A percentile compares a stretch with the other conserved stretches of the same genome.
Conservation (phyloP, 2,113 vertebrate genomes). For the Casuarius casuarius region DNA sequence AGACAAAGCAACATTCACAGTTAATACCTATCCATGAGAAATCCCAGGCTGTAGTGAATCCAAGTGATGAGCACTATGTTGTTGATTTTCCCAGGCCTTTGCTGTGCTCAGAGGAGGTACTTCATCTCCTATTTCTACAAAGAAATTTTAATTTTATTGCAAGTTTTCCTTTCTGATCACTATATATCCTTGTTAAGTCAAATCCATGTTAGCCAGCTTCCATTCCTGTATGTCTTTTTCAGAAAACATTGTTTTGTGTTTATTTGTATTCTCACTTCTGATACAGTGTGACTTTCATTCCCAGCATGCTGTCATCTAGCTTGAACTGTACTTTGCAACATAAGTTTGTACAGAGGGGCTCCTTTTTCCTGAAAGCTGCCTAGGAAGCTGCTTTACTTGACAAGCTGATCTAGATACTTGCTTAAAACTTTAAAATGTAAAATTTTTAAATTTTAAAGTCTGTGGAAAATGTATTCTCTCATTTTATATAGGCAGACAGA, state of each 20-base stretch:
- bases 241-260: not conserved
- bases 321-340: not conserved
- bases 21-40: not conserved
- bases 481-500: too few species aligned
- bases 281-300: not conserved
- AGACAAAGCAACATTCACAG: not conserved
- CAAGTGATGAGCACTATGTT: not conserved
- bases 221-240: not conserved
- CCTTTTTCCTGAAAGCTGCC: not conserved
- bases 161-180: not conserved
- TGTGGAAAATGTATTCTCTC: too few species aligned
- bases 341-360: not conserved
- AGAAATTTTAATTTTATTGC: not conserved
- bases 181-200: not conserved
- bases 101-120: not conserved
- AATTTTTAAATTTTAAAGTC: too few species aligned
- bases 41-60: not conserved
- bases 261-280: not conserved
- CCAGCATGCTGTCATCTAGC: not conserved
- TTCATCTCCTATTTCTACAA: not conserved
- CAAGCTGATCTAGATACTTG: not conserved
- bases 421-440: too few species aligned
- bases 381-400: not conserved
- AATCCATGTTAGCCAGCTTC: not conserved
- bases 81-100: not conserved